Evolutionary conservation across 2,797 vertebrate species (phyloP).

Genomic region (Hephaestus fuliginosus): DNA sequence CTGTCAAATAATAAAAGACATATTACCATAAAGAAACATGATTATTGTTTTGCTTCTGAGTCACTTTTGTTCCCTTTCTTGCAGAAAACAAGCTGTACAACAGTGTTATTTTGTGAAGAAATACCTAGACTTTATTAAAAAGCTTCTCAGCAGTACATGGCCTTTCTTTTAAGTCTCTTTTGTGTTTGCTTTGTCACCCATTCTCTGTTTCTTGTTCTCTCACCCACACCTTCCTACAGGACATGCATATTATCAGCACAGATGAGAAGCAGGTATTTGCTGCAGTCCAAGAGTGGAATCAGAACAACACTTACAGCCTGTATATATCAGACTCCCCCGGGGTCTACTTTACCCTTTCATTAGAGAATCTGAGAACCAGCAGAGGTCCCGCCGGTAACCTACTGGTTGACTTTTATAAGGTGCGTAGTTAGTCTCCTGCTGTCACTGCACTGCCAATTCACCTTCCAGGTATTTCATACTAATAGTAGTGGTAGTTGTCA

Average conservation of each 20-base stretch:
- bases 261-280: slow-evolving; percentile 97
- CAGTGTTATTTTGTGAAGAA: slow-evolving; percentile 26
- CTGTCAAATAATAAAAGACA: slow-evolving; percentile 15
- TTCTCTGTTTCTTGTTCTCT: slow-evolving; percentile 20
- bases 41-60: slow-evolving; percentile 20
- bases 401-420: slow-evolving; percentile 98
- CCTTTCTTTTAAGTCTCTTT: slow-evolving; percentile 22
- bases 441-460: slow-evolving; percentile 11
- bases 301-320: slow-evolving; percentile 96
- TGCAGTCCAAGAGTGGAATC: slow-evolving; percentile 97
- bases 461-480: not conserved
- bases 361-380: slow-evolving; percentile 95
- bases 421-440: slow-evolving; percentile 77
- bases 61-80: slow-evolving; percentile 15
- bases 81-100: not conserved
- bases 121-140: slow-evolving; percentile 28
- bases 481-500: not conserved
- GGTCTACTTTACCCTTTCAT: slow-evolving; percentile 93
- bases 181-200: slow-evolving; percentile 18
- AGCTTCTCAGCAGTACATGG: not conserved
- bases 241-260: slow-evolving; percentile 99
- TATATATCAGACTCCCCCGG: slow-evolving; percentile 95
- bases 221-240: slow-evolving; percentile 79
- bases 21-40: slow-evolving; percentile 11
- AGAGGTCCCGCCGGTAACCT: slow-evolving; percentile 93